phyloP scores from a whole-genome alignment of 2,797 vertebrate genomes.

The Characodon lateralis region DNA sequence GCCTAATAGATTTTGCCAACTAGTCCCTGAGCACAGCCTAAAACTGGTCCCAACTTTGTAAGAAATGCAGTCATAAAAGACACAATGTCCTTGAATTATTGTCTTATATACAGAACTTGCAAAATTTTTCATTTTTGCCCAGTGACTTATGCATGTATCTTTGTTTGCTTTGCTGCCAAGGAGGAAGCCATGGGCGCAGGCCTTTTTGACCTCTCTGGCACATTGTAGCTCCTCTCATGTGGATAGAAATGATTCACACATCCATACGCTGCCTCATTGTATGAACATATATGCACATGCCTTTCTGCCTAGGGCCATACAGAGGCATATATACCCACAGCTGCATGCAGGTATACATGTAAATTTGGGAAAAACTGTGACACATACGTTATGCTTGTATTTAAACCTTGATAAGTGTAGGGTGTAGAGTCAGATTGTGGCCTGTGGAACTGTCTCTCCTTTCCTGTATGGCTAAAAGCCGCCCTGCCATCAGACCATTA shows the following conservation, averaged over 20 bases:
- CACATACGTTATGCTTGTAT: not conserved
- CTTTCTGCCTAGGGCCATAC: slow-evolving; percentile 15
- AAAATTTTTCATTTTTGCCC: not conserved
- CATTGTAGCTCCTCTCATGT: slow-evolving; percentile 39
- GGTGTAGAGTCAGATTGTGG: slow-evolving; percentile 1
- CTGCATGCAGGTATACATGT: slow-evolving; percentile 30
- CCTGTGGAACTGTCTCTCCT: slow-evolving; percentile 29
- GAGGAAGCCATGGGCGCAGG: slow-evolving; percentile 7
- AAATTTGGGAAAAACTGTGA: slow-evolving; percentile 3
- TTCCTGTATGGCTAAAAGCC: slow-evolving; percentile 36
- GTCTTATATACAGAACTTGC: not conserved
- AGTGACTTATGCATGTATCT: not conserved
- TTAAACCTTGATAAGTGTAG: not conserved
- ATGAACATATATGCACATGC: slow-evolving; percentile 24
- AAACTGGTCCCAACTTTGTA: not conserved
- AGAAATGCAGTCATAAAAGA: not conserved
- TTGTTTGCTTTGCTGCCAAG: slow-evolving; percentile 22
- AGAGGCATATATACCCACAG: slow-evolving; percentile 26
- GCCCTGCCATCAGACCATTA: slow-evolving; percentile 43
- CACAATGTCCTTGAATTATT: not conserved
- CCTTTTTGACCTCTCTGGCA: slow-evolving; percentile 32
- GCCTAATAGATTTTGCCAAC: not conserved
- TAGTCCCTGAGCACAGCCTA: not conserved
- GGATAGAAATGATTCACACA: slow-evolving; percentile 58
- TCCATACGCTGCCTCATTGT: slow-evolving; percentile 45